Evolutionary conservation across 2,113 vertebrate species (phyloP).

Genomic region (Brienomyrus longianalis): DNA sequence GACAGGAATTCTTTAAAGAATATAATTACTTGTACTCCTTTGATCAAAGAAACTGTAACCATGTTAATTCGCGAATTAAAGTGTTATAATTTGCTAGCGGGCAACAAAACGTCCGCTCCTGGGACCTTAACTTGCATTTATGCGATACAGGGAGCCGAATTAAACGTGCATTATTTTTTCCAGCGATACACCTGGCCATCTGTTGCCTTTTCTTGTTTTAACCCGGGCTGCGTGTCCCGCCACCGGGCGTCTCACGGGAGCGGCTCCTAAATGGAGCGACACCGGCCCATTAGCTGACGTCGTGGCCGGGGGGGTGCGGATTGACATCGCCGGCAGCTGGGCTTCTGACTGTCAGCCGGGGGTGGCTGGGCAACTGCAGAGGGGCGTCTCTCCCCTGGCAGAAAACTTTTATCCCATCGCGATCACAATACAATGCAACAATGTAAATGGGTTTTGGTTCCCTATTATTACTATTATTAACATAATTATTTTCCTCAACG

Average conservation of each 20-base stretch:
- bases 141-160: neutral
- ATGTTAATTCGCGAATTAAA: neutral
- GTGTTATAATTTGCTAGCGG: neutral
- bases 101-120: too few relatives aligned
- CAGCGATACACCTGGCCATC: neutral
- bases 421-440: neutral
- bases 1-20: neutral
- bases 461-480: neutral
- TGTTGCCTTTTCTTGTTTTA: neutral
- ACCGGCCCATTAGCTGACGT: constrained; percentile 58
- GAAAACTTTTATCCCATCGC: neutral
- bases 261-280: constrained; percentile 55
- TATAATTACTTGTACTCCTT: neutral
- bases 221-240: neutral
- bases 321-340: constrained; percentile 66
- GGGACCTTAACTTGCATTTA: neutral
- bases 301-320: constrained; percentile 55
- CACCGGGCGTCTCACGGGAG: constrained; percentile 36
- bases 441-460: neutral
- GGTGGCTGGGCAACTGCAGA: neutral
- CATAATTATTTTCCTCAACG: neutral
- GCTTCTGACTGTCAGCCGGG: constrained; percentile 40
- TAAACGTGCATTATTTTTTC: neutral
- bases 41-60: neutral
- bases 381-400: neutral